Base-by-base conservation (phyloP, 1,140 invertebrate species). In the Drosophila elegans region DNA sequence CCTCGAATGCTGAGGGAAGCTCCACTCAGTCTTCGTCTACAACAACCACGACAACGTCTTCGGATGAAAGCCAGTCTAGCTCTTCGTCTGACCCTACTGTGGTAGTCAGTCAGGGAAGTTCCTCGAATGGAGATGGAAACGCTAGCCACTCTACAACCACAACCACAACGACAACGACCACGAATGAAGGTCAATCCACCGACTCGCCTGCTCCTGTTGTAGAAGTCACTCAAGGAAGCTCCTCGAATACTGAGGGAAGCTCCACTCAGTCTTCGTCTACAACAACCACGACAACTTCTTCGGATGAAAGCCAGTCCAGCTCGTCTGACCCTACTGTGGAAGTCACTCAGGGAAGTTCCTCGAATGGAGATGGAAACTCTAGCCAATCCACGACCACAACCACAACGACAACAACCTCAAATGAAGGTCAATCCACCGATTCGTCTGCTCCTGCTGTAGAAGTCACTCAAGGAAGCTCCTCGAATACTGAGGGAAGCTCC, bases 401-500 rank as follows among this genome's bases (percentile, higher is more conserved):
- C 4, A 42, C 53, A n/a, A 42, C 39, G 12, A 44, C 38, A 16
- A 44, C 53, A 13, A 29, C 53, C 7, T 51, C 48, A n/a, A 36
- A 44, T 29, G 38, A 56, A 3, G 25, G 38, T 27, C 16, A 41
- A 12, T 54, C 36, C 3, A 32, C 39, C 2, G 10, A 16, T 7
- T 2, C 25, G 1, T 44, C 53, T 10, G 39, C 21, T 41, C 38
- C 38, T 21, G 39, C 29, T 42, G 53, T 11, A 1, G 27, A 42
- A 9, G 25, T 39, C 6, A 44, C 38, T 11, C 6, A n/a, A 2
- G 34, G 34, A 7, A 56, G 39, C 53, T 25, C 11, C n/a, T 25
- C 12, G 0, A 13, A 25, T 10, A 39, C 12, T 4, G 25, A 13
- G 32, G 53, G 38, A 27, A 29, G 2, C 21, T 27, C 38, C 3